Conservation (phyloP, 2,888 invertebrate species). For the Pocota personata region DNA sequence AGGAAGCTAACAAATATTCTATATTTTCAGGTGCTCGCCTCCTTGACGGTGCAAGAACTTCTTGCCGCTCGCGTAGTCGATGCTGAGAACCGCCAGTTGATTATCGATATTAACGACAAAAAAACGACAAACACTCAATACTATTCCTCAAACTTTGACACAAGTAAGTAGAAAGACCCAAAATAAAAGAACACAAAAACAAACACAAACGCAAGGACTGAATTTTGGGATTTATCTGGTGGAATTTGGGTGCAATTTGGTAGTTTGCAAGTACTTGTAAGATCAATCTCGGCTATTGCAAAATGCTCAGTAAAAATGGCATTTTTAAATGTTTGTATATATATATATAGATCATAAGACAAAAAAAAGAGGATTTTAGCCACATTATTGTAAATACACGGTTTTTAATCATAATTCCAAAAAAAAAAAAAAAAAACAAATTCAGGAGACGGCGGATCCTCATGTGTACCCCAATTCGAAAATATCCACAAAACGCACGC, state of each 20-base stretch:
- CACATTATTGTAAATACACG: constrained; percentile 52
- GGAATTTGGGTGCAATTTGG: constrained; percentile 63
- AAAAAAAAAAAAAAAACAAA: constrained; percentile 16
- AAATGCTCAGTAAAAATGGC: constrained; percentile 42
- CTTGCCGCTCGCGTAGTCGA: constrained; percentile 79
- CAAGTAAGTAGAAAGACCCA: constrained; percentile 85
- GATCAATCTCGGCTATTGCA: constrained; percentile 41
- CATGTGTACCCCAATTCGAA: constrained; percentile 38
- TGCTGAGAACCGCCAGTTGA: constrained; percentile 85
- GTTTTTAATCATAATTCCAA: constrained; percentile 48
- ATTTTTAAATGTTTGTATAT: constrained; percentile 55
- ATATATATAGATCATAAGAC: constrained; percentile 50
- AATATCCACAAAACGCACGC: constrained; percentile 46
- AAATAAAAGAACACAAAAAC: constrained; percentile 62
- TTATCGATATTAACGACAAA: constrained; percentile 88
- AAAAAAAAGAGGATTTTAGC: constrained; percentile 37
- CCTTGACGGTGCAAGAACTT: constrained; percentile 82
- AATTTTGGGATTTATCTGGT: constrained; percentile 61
- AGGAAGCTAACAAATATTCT: neutral
- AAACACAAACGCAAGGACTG: constrained; percentile 39
- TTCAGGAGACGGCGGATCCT: constrained; percentile 20
- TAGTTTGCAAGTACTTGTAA: constrained; percentile 56
- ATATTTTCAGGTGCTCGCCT: constrained; percentile 82
- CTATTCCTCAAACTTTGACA: constrained; percentile 89
- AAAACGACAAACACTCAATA: constrained; percentile 90